These are phyloP conservation scores for Drosophila navojoa DNA, from an alignment of 1,140 invertebrate species.

Conservation along the genomic window DNA sequence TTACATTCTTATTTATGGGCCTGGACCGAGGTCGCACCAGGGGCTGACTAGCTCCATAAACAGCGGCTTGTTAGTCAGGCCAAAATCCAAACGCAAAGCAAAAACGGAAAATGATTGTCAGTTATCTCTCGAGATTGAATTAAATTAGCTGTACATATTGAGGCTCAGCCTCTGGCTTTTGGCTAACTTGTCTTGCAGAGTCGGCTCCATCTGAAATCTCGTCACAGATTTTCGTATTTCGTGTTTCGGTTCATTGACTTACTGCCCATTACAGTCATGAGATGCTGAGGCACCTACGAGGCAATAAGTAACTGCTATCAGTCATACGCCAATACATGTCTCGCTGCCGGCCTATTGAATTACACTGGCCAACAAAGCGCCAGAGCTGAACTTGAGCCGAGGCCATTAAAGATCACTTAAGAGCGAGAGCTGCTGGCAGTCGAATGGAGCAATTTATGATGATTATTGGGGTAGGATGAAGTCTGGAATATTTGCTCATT, in stretches of 20 bases:
- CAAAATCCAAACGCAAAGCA: conserved; percentile 2
- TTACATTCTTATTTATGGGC: conserved; percentile 77
- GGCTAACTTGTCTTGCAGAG: conserved; percentile 34
- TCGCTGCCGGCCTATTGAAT: conserved; percentile 63
- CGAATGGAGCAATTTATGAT: too few relatives aligned
- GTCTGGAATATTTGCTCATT: too few relatives aligned
- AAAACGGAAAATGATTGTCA: conserved; percentile 27
- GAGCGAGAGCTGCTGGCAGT: too few relatives aligned
- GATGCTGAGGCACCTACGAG: conserved; percentile 49
- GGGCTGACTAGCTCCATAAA: conserved; percentile 18
- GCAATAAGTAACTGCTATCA: conserved; percentile 68
- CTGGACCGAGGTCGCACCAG: background rate
- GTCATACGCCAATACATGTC: conserved; percentile 75
- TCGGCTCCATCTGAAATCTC: conserved; percentile 15
- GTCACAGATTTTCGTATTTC: conserved; percentile 24
- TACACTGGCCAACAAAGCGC: conserved; percentile 55
- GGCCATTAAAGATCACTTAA: background rate
- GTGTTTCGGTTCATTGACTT: conserved; percentile 70
- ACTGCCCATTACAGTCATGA: conserved; percentile 49
- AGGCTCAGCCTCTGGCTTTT: background rate
- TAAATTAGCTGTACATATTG: conserved; percentile 34
- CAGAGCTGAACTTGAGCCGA: background rate
- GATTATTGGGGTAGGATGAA: too few relatives aligned
- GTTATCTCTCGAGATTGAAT: conserved; percentile 34
- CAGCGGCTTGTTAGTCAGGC: conserved; percentile 24